Evolutionary conservation across 2,113 vertebrate genomes (phyloP), one percentile per base, ranked within the genome.

Genomic region (Galeopterus variegatus): DNA sequence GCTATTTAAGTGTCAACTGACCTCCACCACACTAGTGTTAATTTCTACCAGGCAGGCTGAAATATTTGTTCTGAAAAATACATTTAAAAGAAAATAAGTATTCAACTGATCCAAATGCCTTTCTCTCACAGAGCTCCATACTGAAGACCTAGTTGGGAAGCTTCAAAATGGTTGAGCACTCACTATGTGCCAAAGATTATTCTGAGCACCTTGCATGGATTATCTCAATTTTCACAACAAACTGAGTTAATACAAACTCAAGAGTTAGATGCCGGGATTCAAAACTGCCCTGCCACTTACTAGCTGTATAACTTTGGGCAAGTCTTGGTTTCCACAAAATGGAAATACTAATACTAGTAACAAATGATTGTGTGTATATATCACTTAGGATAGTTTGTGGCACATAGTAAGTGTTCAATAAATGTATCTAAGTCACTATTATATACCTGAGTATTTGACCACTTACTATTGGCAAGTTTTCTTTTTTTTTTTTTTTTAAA

Each of bases 251-350:
- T 75, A 93, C 33, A 85, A 93, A 88, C 45, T 94, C 41, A 92
- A 17, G 31, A 93, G 56, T 65, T 91, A 88, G 33, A 70, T 65
- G 23, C 41, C 9, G 96, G 33, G 52, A 58, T 92, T 97, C 65
- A 75, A 94, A 89, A 89, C 56, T 65, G 67, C 54, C 64, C 41
- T 48, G 17, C 65, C 56, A 73, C 88, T 97, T 90, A 93, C 33
- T 67, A 95, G 36, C 52, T 88, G 19, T 97, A 24, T 82, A 50
- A 88, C 45, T 77, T 75, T 88, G 41, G n/a, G 33, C 54, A 94
- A 60, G 45, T 72, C 52, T 88, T 95, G 80, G 33, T 70, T 96
- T 77, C 58, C 41, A 89, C 28, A 87, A 94, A 94, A 89, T 80
- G 52, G 23, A 92, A 85, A 65, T 83, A 93, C 41, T 41, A 41